Evolutionary conservation across 2,113 vertebrate species (phyloP), one percentile per base, ranked within the genome.

Genomic region (Fulmarus glacialis): DNA sequence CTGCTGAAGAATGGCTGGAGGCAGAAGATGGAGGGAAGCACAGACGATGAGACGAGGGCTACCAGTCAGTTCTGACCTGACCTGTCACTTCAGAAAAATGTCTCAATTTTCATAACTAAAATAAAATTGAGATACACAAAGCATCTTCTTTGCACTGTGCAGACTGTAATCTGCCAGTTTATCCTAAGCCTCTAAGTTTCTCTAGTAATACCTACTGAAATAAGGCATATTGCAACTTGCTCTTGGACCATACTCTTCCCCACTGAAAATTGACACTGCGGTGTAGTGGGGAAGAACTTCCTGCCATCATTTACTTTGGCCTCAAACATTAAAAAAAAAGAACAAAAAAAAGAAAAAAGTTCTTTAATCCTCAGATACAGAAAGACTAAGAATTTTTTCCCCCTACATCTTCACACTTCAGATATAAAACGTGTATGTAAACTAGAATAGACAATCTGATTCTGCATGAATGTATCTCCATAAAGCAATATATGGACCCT

Each of bases 231-330:
- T 87, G 80, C 93, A 95, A 98, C 91, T 94, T 94, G 94, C 67
- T 96, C 59, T 94, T 89, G 86, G 84, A 71, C 59, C 60, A 52
- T 59, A 60, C 26, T 92, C 93, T 94, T 95, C 80, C 47, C 48
- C 79, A 75, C 62, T 94, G 89, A 96, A 96, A 97, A 82, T 1
- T 15, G 78, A 97, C 40, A 60, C 64, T 89, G 75, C 82, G 89
- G 50, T 22, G 18, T 58, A 74, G 81, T 72, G 53, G 62, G 89
- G 83, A 96, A 96, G 89, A 97, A 79, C 48, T 82, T 92, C 73
- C 80, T 97, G 82, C 59, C 71, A 86, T 90, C 83, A 95, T 97
- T 96, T 97, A 93, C 82, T 94, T 98, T 97, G 95, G 93, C 88
- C 52, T 87, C 82, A 63, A 67, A 75, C 81, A 90, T 79, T 73